Evolutionary conservation across 2,888 invertebrate genomes (phyloP), one percentile per base, ranked within the genome.

Genomic region (Taphrorychus bicolor): DNA sequence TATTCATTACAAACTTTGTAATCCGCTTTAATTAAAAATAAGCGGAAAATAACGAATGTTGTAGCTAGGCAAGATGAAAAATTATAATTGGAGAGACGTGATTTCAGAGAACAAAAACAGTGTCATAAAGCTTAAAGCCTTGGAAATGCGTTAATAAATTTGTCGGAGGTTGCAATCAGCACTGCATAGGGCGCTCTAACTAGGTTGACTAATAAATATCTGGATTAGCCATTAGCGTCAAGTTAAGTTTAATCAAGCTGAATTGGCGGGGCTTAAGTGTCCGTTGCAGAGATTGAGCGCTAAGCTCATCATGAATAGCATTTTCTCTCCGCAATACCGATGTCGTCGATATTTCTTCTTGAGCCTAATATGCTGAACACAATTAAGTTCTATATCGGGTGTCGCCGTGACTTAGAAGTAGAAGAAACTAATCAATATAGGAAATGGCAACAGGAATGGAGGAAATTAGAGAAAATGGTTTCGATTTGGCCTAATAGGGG

Each of bases 391-490:
- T 7, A 32, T 32, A n/a, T n/a, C n/a, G 32, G 32, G 32, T 32
- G 32, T 32, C 32, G 11, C 32, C 3, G 42, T 41, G 32, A 52
- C 42, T 49, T 51, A 18, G 40, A 64, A 58, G 58, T 64, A 24
- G 64, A 49, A 58, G 42, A 54, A 59, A 65, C 54, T 54, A 65
- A 65, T 59, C 65, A 54, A 65, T 65, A 24, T 16, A 45, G 66
- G 66, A 66, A 66, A 66, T 66, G 45, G 60, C 57, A 42, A 57
- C 60, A 56, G 66, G 41, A 66, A 66, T 61, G 48, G 60, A 56
- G 66, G 66, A 66, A 66, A 66, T 66, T 66, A 61, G 66, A 66
- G 60, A 60, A 66, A 66, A 66, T 61, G 56, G 66, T 51, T 19
- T 59, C 67, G 67, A 67, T 67, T 62, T 53, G 58, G 42, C 67